Base-by-base conservation (phyloP, 2,888 invertebrate species). In the Cryptus armator region DNA sequence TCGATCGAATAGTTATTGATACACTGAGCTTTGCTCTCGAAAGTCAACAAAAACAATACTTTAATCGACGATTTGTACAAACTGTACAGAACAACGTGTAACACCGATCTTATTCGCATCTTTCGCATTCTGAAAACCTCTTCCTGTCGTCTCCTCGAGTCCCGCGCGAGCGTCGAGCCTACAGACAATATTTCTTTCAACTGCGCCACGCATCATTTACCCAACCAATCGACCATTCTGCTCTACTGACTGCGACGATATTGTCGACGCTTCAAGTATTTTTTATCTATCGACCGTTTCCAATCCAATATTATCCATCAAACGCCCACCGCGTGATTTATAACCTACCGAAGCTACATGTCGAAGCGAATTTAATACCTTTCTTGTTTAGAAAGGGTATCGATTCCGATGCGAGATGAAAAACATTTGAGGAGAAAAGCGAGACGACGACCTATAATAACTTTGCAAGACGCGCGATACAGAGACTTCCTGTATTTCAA, bases 321-420 rank as follows among this genome's bases (percentile, higher is more conserved):
- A 74, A 76, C 75, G 66, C 75, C 75, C 66, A 76, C 75, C 24
- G 53, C 37, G 51, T 76, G 66, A 76, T 51, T 66, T 76, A 76
- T 53, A 76, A 29, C 74, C 12, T 32, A 24, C 24, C 48, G 43
- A 16, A 9, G 32, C 14, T 32, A 59, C 59, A 59, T 32, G 59
- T 59, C 29, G 7, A 59, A 37, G 44, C 16, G 24, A 66, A 66
- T 75, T 75, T 51, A 51, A 76, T 66, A 64, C 66, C 51, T 53
- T 37, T 16, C 37, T 76, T 24, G n/a, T 24, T 51, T 64, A 66
- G 48, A 76, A 51, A 76, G 51, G 66, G 51, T 37, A 66, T 76
- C 66, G 66, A 76, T 51, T 66, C 10, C 64, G 48, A 32, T 51
- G 5, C 14, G 16, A 19, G 12, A 19, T 5, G 46, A 14, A 64